phyloP scores from a whole-genome alignment of 1,140 invertebrate species.

The Venturia canescens region DNA sequence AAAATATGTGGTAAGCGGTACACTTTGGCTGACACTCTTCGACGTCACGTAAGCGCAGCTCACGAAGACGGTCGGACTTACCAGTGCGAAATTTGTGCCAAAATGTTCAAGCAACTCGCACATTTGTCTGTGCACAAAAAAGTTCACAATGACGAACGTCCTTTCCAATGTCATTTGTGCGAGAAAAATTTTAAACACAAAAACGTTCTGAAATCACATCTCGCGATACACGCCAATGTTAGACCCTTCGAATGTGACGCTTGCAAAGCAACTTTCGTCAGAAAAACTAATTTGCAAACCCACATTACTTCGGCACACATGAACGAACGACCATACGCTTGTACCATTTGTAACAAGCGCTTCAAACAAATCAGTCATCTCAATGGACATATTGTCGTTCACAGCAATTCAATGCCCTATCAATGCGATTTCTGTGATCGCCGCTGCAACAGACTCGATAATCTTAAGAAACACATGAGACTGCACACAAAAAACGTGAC shows the following conservation, averaged over 20 bases:
- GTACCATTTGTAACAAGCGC: conserved; percentile 74
- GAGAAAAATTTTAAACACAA: conserved; percentile 75
- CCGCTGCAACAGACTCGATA: conserved; percentile 67
- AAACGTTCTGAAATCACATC: conserved; percentile 66
- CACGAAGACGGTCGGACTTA: conserved; percentile 67
- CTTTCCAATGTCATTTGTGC: conserved; percentile 82
- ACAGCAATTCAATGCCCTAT: conserved; percentile 69
- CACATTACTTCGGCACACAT: conserved; percentile 72
- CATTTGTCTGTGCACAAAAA: conserved; percentile 77
- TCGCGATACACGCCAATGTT: conserved; percentile 68
- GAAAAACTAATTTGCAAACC: conserved; percentile 69
- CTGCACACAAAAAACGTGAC: conserved; percentile 65
- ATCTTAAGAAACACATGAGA: conserved; percentile 69
- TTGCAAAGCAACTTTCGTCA: conserved; percentile 69
- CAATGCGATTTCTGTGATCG: conserved; percentile 68
- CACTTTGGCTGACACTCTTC: conserved; percentile 66
- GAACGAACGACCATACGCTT: conserved; percentile 76
- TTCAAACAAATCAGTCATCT: conserved; percentile 72
- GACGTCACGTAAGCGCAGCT: conserved; percentile 64
- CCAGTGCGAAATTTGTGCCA: conserved; percentile 70
- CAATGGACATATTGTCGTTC: conserved; percentile 68
- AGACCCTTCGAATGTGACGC: conserved; percentile 68
- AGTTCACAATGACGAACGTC: conserved; percentile 85
- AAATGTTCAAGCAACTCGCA: conserved; percentile 76
- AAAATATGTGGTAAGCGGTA: conserved; percentile 75